phyloP scores from a whole-genome alignment of 2,113 vertebrate species.

The Notechis scutatus region DNA sequence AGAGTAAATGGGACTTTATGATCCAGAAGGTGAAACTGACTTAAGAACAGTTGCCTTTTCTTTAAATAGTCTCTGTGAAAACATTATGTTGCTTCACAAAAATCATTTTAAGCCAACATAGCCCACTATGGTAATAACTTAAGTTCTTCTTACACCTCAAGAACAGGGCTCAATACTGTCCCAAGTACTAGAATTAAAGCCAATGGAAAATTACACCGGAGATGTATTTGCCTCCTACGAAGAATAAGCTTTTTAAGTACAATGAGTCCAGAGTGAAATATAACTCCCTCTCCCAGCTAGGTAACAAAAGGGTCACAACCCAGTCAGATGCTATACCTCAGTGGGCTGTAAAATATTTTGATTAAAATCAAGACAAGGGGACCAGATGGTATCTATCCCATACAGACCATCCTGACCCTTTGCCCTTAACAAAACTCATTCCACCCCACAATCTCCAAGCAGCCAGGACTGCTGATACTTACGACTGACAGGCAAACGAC shows the following conservation, averaged over 20 bases:
- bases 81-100: not conserved
- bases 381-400: conserved; percentile 23
- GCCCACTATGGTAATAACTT: not conserved
- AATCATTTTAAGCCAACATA: not conserved
- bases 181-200: conserved; percentile 25
- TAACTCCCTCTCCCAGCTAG: not conserved
- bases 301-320: conserved; percentile 22
- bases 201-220: not conserved
- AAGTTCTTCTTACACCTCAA: conserved; percentile 2
- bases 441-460: conserved; percentile 5
- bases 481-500: conserved; percentile 99
- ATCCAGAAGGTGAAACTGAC: conserved; percentile 18
- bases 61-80: conserved; percentile 7
- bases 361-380: conserved; percentile 26
- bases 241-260: conserved; percentile 33
- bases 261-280: conserved; percentile 33
- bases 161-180: conserved; percentile 23
- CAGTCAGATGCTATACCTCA: conserved; percentile 12
- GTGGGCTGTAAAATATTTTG: not conserved
- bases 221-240: conserved; percentile 23
- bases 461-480: conserved; percentile 71
- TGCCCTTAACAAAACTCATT: not conserved
- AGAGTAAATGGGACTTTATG: not conserved
- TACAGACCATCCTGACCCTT: conserved; percentile 20
- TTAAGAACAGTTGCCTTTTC: not conserved